Evolutionary conservation across 2,888 invertebrate genomes (phyloP).

Genomic region (Parnassius apollo): DNA sequence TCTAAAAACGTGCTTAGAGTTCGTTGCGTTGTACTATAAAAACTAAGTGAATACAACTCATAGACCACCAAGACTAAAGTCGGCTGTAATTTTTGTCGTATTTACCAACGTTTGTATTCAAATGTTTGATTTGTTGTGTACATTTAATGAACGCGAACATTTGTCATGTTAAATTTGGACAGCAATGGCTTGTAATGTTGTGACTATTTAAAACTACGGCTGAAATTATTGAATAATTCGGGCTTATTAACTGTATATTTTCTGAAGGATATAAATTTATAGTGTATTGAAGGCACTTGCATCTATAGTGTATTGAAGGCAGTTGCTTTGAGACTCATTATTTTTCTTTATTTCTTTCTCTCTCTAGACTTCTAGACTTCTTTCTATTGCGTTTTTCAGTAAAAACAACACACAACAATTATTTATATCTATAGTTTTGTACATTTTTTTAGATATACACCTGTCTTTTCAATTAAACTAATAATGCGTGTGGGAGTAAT

Average conservation of each 20-base stretch:
- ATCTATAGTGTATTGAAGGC: not conserved
- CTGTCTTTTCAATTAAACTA: too few relatives aligned
- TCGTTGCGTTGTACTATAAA: not conserved
- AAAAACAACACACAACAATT: constrained; percentile 1
- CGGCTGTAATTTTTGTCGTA: constrained; percentile 18
- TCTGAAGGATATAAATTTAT: constrained; percentile 6
- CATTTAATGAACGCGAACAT: not conserved
- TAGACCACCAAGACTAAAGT: constrained; percentile 12
- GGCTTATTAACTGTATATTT: constrained; percentile 18
- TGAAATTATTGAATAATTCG: constrained; percentile 17
- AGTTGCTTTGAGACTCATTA: too few relatives aligned
- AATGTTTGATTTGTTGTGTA: not conserved
- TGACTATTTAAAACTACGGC: constrained; percentile 17
- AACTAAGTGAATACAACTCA: constrained; percentile 17
- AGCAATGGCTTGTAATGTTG: constrained; percentile 22
- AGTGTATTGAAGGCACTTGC: too few relatives aligned
- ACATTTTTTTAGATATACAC: not conserved
- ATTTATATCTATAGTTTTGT: constrained; percentile 20
- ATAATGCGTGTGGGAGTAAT: too few relatives aligned
- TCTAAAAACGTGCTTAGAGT: too few relatives aligned
- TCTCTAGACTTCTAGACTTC: not conserved
- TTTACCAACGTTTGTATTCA: not conserved
- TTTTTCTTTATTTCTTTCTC: not conserved
- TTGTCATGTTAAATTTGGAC: not conserved
- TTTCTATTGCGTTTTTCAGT: not conserved